Base-by-base conservation (phyloP, 2,888 invertebrate species). In the Neoaliturus tenellus region DNA sequence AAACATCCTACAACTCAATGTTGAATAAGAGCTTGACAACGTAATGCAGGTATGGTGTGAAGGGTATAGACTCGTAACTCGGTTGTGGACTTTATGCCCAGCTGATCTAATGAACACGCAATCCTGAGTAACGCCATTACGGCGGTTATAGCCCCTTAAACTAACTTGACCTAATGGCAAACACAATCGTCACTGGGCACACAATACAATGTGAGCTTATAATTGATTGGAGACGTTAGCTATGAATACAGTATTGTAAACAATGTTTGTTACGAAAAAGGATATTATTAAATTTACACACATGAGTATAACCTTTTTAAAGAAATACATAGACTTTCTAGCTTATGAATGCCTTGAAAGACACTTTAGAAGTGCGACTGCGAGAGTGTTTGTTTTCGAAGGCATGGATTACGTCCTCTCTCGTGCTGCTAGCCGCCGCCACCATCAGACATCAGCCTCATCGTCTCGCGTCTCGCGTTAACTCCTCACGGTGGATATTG, bases 141-240 rank as follows among this genome's bases (percentile, higher is more conserved):
- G 31, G 62, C 62, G 62, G 62, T 62, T 62, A 62, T 31, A 31
- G 28, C 25, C 28, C 62, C 14, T 31, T 51, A 51, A 51, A 51
- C 51, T 20, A 20, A 51, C 51, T 31, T 62, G 62, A 62, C 62
- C 62, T 62, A 62, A 62, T 62, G 17, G 62, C 62, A 23, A 55
- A 23, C 25, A 12, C 12, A 4, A 55, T 20, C 20, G 55, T 14
- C 55, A 55, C 62, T 10, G n/a, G n/a, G n/a, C n/a, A n/a, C n/a
- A n/a, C n/a, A n/a, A 51, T 23, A 51, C 51, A 51, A 23, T 31
- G 62, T 62, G 25, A 5, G 20, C 28, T 6, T 62, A 28, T 62
- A 62, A 62, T 62, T 62, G 62, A 62, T 8, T 14, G n/a, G 55
- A 25, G 3, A 55, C 5, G 17, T 14, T n/a, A n/a, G n/a, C 51